A percentile compares a stretch with the other conserved stretches of the same genome.
These are phyloP conservation scores for Actinernus sp. DNA, from an alignment of 92 coral and sea anemone genomes.

Conservation along the genomic window DNA sequence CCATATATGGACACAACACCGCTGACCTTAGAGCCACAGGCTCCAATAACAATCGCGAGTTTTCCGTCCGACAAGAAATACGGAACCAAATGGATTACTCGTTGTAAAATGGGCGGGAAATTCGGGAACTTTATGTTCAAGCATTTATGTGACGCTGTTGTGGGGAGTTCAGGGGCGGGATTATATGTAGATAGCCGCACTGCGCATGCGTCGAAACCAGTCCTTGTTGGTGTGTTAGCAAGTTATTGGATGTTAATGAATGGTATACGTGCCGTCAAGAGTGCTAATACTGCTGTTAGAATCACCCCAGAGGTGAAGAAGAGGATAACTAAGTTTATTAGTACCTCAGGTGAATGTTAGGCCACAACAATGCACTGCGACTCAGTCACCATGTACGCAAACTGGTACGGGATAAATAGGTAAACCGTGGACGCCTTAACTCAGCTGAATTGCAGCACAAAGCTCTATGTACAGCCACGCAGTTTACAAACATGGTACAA, in stretches of 20 bases:
- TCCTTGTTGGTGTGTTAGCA: neutral
- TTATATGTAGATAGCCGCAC: neutral
- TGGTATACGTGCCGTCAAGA: neutral
- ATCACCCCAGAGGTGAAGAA: neutral
- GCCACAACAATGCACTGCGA: too few species aligned
- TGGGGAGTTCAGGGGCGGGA: constrained; percentile 2
- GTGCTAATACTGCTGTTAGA: neutral
- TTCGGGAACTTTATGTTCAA: neutral
- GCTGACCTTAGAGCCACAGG: neutral
- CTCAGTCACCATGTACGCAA: too few species aligned
- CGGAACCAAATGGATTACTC: constrained; percentile 2
- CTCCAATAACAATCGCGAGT: neutral
- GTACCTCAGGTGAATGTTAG: too few species aligned
- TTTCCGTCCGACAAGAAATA: constrained; percentile 3
- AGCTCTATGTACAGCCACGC: too few species aligned
- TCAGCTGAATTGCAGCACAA: too few species aligned
- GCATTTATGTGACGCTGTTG: neutral
- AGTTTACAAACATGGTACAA: too few species aligned
- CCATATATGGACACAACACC: constrained; percentile 1
- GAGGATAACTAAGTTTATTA: neutral
- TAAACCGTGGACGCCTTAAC: too few species aligned
- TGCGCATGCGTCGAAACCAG: neutral
- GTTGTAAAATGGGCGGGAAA: neutral
- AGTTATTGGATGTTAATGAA: neutral
- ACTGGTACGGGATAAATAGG: too few species aligned